Evolutionary conservation across 2,113 vertebrate species (phyloP).

Genomic region (Petaurus breviceps): DNA sequence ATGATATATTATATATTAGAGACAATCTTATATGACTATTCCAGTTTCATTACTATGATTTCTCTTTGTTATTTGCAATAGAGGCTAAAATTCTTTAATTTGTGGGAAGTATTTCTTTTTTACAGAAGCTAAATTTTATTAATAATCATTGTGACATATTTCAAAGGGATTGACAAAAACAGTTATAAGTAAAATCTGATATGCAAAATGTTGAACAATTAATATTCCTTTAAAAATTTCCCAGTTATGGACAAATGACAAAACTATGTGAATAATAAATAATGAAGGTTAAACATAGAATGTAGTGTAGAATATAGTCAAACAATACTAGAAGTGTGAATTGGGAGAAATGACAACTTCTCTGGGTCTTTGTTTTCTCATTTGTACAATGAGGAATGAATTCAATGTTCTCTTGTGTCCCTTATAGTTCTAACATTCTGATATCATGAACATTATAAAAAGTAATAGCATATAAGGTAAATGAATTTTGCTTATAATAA

Average conservation of each 20-base stretch:
- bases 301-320: not conserved
- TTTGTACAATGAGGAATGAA: not conserved
- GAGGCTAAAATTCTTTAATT: not conserved
- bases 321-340: not conserved
- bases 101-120: conserved; percentile 21
- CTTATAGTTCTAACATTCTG: not conserved
- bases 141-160: not conserved
- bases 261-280: not conserved
- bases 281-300: not conserved
- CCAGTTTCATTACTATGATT: not conserved
- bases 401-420: not conserved
- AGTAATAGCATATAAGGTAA: not conserved
- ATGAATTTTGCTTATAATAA: not conserved
- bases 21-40: no score
- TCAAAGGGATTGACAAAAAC: not conserved
- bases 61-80: not conserved
- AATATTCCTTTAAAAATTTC: not conserved
- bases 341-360: not conserved
- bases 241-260: not conserved
- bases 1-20: no score
- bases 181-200: not conserved
- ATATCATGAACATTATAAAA: conserved; percentile 19
- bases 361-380: not conserved
- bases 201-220: not conserved
- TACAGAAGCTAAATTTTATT: not conserved